A percentile compares a stretch with the other conserved stretches of the same genome.
Conservation (phyloP, 2,888 invertebrate genomes). For the Brachyptera putata region DNA sequence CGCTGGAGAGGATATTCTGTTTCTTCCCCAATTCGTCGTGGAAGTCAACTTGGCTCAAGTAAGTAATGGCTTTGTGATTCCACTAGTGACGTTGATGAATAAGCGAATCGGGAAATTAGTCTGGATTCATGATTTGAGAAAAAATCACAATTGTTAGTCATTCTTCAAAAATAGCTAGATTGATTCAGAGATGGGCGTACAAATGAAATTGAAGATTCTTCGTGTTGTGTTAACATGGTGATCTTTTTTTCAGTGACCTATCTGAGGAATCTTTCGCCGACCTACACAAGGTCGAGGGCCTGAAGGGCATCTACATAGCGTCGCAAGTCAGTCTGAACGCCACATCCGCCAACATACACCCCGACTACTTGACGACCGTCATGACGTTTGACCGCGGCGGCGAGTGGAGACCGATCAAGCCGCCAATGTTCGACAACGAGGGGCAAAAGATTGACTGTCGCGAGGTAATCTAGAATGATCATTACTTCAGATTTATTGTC, state of each 20-base stretch:
- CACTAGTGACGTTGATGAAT: too few relatives aligned
- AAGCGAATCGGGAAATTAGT: too few relatives aligned
- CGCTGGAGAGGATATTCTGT: constrained; percentile 74
- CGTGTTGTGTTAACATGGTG: too few relatives aligned
- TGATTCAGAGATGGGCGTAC: too few relatives aligned
- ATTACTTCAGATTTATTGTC: too few relatives aligned
- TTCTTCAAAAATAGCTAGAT: too few relatives aligned
- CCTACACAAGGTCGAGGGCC: constrained; percentile 79
- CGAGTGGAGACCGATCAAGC: constrained; percentile 70
- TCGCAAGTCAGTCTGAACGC: constrained; percentile 58
- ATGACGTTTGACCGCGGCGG: constrained; percentile 86
- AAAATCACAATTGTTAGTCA: too few relatives aligned
- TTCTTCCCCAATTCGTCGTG: constrained; percentile 79
- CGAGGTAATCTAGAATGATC: constrained; percentile 42
- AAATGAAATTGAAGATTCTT: too few relatives aligned
- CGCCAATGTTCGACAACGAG: constrained; percentile 65
- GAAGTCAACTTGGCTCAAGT: constrained; percentile 80
- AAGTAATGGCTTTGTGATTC: constrained; percentile 50
- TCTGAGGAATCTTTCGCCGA: constrained; percentile 81
- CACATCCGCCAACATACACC: constrained; percentile 49
- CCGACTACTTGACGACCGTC: constrained; percentile 70
- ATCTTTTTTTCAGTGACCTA: constrained; percentile 66
- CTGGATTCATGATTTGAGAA: too few relatives aligned
- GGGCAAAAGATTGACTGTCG: constrained; percentile 65
- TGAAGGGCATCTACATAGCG: constrained; percentile 85